phyloP scores from a whole-genome alignment of 2,113 vertebrate species.

The Tragelaphus buxtoni region DNA sequence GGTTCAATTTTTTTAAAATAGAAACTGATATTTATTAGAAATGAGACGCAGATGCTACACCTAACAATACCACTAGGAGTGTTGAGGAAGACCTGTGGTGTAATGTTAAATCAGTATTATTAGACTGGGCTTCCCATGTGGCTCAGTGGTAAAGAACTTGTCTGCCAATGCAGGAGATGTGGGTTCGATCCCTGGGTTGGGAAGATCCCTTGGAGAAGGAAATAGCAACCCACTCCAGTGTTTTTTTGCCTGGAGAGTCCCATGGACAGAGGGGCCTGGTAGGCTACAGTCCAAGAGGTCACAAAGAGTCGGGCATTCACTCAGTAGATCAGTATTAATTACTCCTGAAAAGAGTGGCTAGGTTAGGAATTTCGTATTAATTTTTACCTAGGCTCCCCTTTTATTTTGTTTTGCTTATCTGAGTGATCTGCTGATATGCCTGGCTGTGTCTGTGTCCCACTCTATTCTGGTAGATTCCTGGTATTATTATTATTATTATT shows the following conservation, averaged over 20 bases:
- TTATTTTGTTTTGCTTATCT: background rate
- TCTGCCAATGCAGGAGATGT: background rate
- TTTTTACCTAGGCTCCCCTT: background rate
- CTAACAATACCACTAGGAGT: background rate
- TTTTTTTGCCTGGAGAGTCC: background rate
- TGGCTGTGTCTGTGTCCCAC: background rate
- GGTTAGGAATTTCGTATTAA: background rate
- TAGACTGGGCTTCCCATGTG: background rate
- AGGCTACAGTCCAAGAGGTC: background rate
- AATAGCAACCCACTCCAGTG: background rate
- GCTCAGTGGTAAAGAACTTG: background rate
- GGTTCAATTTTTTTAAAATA: background rate
- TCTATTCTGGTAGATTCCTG: background rate
- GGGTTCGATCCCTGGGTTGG: background rate
- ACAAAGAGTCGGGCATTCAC: background rate
- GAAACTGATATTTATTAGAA: background rate
- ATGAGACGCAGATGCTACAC: background rate
- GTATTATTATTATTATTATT: background rate
- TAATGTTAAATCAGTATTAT: too few relatives aligned
- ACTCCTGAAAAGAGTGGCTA: background rate
- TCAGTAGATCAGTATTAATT: background rate
- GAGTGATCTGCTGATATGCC: background rate
- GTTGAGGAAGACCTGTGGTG: accelerated
- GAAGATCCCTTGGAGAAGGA: background rate
- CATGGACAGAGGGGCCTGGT: background rate